These are phyloP conservation scores for Orgyia antiqua DNA, from an alignment of 2,888 invertebrate genomes.

Conservation along the genomic window DNA sequence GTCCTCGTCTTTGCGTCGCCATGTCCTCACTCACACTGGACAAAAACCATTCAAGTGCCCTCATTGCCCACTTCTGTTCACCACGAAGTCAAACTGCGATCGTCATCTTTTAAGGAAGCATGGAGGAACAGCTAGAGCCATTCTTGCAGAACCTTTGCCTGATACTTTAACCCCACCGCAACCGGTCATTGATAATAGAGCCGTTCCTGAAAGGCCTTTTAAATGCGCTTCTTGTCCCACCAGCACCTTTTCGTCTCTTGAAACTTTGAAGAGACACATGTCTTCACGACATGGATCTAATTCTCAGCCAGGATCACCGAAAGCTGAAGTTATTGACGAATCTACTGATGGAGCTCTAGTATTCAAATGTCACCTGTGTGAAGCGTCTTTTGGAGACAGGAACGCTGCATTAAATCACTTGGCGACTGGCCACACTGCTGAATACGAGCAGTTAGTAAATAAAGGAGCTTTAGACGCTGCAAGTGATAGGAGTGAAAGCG, in stretches of 20 bases:
- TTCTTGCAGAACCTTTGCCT: conserved; percentile 58
- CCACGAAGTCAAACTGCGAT: conserved; percentile 98
- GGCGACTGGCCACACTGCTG: conserved; percentile 83
- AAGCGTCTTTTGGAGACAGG: conserved; percentile 89
- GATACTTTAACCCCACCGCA: conserved; percentile 50
- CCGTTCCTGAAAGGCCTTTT: conserved; percentile 86
- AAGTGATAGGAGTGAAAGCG: conserved; percentile 82
- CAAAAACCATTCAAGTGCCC: conserved; percentile 98
- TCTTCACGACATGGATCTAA: conserved; percentile 82
- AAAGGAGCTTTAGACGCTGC: conserved; percentile 83
- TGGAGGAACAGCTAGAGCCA: conserved; percentile 66
- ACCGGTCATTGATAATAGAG: conserved; percentile 65
- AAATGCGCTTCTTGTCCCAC: conserved; percentile 90
- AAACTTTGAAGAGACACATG: conserved; percentile 88
- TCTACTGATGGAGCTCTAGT: conserved; percentile 81
- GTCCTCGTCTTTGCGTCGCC: conserved; percentile 96
- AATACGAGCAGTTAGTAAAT: conserved; percentile 88
- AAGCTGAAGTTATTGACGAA: conserved; percentile 47
- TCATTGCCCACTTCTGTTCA: conserved; percentile 94
- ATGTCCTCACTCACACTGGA: conserved; percentile 96
- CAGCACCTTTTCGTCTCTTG: conserved; percentile 88
- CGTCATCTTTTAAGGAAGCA: conserved; percentile 95
- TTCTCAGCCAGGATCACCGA: conserved; percentile 60
- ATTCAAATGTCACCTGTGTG: conserved; percentile 96
- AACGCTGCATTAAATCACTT: conserved; percentile 90